These are phyloP conservation scores for Microplitis demolitor DNA, from an alignment of 1,140 invertebrate species.

Conservation along the genomic window DNA sequence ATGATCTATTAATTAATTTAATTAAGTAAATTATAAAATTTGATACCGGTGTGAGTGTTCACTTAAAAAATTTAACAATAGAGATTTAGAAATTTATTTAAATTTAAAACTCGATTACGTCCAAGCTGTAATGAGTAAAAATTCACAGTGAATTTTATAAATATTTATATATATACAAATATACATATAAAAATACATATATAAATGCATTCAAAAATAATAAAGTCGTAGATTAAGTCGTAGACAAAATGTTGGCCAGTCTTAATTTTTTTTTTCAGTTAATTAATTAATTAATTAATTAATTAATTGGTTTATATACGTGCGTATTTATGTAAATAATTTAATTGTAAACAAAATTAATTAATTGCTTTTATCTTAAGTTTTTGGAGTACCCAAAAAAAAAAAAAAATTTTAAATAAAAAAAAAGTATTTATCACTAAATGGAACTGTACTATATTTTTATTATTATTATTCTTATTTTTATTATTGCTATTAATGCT, in stretches of 20 bases:
- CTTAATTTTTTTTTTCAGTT: constrained; percentile 4
- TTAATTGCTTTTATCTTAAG: constrained; percentile 9
- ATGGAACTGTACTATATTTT: constrained; percentile 17
- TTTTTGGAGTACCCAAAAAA: neutral
- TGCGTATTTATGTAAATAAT: constrained; percentile 8
- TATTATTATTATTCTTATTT: constrained; percentile 1
- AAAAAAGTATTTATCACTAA: constrained; percentile 12
- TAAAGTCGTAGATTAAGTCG: constrained; percentile 7
- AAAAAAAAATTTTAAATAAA: too few relatives aligned
- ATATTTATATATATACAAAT: too few relatives aligned
- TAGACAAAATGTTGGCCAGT: constrained; percentile 17
- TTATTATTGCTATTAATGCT: neutral
- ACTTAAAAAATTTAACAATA: neutral
- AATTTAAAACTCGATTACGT: neutral
- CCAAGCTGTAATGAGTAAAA: neutral
- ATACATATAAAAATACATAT: neutral
- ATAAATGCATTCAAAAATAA: neutral
- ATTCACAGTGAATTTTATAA: neutral
- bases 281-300: neutral
- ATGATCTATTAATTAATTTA: constrained; percentile 43
- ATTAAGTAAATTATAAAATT: neutral
- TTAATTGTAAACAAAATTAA: constrained; percentile 12
- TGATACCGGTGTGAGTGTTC: neutral
- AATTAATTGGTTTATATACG: constrained; percentile 7
- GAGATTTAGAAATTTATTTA: too few relatives aligned